phyloP scores from a whole-genome alignment of 1,140 invertebrate species.

The Dolichoris vasculosae region DNA sequence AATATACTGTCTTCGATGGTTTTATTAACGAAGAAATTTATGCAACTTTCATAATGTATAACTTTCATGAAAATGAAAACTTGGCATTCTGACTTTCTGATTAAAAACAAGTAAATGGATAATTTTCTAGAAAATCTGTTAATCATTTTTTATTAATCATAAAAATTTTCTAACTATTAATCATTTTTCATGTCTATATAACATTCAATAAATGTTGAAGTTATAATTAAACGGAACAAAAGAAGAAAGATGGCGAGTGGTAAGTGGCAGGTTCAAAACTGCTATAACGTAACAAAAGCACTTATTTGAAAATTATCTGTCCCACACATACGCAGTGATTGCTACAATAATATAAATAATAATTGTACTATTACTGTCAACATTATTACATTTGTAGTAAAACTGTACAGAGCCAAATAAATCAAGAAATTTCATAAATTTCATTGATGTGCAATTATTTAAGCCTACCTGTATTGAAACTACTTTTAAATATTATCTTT shows the following conservation, averaged over 20 bases:
- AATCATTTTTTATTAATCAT: conserved; percentile 11
- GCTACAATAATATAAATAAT: conserved; percentile 62
- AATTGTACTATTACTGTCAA: conserved; percentile 61
- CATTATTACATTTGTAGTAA: conserved; percentile 70
- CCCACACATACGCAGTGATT: conserved; percentile 52
- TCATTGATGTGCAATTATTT: conserved; percentile 1
- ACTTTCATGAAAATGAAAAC: conserved; percentile 40
- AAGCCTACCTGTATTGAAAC: neutral
- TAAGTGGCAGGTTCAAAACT: conserved; percentile 42
- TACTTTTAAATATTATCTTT: neutral
- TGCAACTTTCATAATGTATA: conserved; percentile 46
- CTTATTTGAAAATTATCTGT: conserved; percentile 46
- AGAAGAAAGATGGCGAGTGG: conserved; percentile 12
- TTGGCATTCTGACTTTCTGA: conserved; percentile 30
- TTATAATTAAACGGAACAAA: conserved; percentile 22
- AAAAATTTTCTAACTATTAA: conserved; percentile 20
- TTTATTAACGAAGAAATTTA: conserved; percentile 24
- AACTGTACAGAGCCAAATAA: conserved; percentile 57
- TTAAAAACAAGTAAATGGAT: neutral
- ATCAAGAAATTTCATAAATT: conserved; percentile 53
- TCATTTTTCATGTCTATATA: conserved; percentile 3
- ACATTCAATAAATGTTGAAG: conserved; percentile 22
- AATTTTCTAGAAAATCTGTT: neutral
- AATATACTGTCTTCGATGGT: conserved; percentile 35
- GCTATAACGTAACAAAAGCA: conserved; percentile 39